A percentile compares a stretch with the other conserved stretches of the same genome.
Evolutionary conservation across 2,113 vertebrate genomes (phyloP).

Genomic region (Cynopterus brachyotis): DNA sequence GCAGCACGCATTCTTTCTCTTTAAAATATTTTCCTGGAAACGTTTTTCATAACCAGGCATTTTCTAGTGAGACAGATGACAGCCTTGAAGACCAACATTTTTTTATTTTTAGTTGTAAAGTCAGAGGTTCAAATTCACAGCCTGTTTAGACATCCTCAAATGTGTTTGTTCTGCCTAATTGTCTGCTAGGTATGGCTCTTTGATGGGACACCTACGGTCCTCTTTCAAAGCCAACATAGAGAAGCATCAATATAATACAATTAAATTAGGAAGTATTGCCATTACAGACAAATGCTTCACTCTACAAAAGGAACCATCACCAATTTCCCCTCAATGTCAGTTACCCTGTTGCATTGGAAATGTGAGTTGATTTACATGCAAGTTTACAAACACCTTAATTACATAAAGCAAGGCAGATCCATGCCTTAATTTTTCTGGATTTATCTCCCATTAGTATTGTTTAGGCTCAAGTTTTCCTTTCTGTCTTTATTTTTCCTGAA

Average conservation of each 20-base stretch:
- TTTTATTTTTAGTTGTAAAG: background rate
- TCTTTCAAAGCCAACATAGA: background rate
- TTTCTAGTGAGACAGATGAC: background rate
- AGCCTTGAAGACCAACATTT: background rate
- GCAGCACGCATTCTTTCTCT: background rate
- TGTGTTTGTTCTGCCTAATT: background rate
- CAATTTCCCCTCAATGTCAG: background rate
- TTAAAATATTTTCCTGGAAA: constrained; percentile 21
- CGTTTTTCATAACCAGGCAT: background rate
- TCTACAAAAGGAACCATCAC: background rate
- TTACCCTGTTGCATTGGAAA: background rate
- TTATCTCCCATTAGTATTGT: background rate
- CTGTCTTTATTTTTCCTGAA: background rate
- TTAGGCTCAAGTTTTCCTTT: background rate
- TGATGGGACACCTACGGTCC: background rate
- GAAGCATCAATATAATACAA: background rate
- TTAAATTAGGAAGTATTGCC: background rate
- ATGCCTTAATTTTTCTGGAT: background rate
- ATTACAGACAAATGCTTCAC: background rate
- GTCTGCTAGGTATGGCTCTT: background rate
- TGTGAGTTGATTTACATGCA: background rate
- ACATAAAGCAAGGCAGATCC: background rate
- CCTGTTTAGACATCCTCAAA: background rate
- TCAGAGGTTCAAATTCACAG: background rate
- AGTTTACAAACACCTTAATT: background rate